Conservation (phyloP, 2,113 vertebrate species). For the Lates calcarifer region DNA sequence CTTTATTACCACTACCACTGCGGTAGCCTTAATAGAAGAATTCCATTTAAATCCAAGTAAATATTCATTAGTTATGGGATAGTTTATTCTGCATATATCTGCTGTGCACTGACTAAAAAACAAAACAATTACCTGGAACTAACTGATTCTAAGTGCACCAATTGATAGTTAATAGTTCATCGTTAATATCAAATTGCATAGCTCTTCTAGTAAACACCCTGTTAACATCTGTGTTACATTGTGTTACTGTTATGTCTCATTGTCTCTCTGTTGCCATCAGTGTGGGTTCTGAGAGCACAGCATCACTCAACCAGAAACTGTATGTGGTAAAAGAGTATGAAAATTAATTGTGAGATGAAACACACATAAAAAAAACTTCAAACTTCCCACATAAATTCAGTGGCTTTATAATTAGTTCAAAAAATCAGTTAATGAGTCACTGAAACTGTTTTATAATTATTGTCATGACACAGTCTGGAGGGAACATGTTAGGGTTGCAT, state of each 20-base stretch:
- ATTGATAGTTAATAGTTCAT: no score
- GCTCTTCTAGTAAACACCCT: neutral
- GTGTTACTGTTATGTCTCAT: neutral
- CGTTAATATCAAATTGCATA: no score
- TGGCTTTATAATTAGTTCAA: conserved; percentile 17
- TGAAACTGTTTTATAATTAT: conserved; percentile 14
- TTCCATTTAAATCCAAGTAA: no score
- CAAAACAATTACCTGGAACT: no score
- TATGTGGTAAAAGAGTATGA: conserved; percentile 9
- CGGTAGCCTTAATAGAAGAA: no score
- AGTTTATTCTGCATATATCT: neutral
- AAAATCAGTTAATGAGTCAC: conserved; percentile 9
- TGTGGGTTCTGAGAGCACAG: neutral
- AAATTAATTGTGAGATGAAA: neutral
- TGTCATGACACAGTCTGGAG: neutral
- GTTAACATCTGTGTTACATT: neutral
- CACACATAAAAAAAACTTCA: no score
- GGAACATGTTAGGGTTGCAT: neutral
- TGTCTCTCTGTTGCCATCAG: neutral
- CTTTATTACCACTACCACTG: no score
- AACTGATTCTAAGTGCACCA: no score
- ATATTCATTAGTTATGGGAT: neutral
- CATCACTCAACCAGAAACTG: conserved; percentile 5
- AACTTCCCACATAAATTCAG: neutral
- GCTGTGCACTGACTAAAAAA: neutral